Conservation (phyloP, 2,113 vertebrate species). For the Marcusenius ussheri region DNA sequence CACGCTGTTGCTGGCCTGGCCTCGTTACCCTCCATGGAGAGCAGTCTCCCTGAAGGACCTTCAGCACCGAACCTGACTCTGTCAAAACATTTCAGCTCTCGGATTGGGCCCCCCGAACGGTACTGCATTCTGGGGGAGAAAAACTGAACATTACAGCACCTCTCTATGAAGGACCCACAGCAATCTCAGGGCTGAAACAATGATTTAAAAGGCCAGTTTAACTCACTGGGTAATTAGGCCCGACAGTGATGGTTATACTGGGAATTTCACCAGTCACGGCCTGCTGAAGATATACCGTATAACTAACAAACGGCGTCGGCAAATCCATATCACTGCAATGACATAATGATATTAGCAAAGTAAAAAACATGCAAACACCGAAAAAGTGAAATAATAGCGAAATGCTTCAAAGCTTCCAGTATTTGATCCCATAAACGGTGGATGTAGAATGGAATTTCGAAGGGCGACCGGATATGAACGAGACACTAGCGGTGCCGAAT, state of each 20-base stretch:
- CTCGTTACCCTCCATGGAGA: not conserved
- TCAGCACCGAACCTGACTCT: not conserved
- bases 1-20: not conserved
- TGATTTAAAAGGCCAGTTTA: slow-evolving; percentile 4
- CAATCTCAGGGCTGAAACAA: not conserved
- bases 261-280: not conserved
- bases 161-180: not conserved
- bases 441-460: not conserved
- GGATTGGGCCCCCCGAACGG: not conserved
- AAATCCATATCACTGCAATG: not conserved
- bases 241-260: not conserved
- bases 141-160: not conserved
- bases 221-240: not conserved
- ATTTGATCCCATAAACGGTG: not conserved
- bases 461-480: not conserved
- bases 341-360: not conserved
- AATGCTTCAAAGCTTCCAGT: not conserved
- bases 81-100: not conserved
- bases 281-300: not conserved
- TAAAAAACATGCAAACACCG: not conserved
- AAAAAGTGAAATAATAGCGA: not conserved
- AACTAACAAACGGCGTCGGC: not conserved
- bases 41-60: not conserved
- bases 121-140: not conserved
- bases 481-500: not conserved